These are phyloP conservation scores for Diplodus puntazzo DNA, from an alignment of 2,797 vertebrate genomes.

Conservation along the genomic window DNA sequence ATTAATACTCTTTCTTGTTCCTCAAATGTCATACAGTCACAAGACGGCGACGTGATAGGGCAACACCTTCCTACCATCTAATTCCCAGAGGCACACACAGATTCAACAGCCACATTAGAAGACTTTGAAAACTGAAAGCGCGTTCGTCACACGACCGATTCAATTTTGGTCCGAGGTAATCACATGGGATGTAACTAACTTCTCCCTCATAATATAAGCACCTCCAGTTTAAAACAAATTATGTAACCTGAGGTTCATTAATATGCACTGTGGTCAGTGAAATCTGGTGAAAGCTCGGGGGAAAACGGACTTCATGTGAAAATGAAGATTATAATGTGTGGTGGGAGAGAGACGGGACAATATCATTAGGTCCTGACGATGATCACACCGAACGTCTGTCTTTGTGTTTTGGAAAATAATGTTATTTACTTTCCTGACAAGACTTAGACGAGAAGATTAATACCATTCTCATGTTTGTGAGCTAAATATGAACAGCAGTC, in stretches of 20 bases:
- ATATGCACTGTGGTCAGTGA: constrained; percentile 5
- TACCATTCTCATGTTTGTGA: neutral
- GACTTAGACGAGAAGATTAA: neutral
- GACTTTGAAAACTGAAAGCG: neutral
- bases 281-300: constrained; percentile 1
- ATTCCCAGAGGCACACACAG: neutral
- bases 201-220: neutral
- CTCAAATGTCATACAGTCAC: constrained; percentile 69
- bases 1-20: constrained; percentile 68
- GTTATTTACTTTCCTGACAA: neutral
- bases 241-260: neutral
- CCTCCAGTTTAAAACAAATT: neutral
- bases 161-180: neutral
- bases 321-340: neutral
- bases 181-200: neutral
- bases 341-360: neutral
- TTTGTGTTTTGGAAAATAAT: neutral
- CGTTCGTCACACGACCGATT: neutral
- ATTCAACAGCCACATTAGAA: neutral
- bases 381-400: neutral
- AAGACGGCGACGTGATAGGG: constrained; percentile 66
- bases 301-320: neutral
- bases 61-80: constrained; percentile 48
- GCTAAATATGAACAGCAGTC: neutral
- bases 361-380: neutral